These are phyloP conservation scores for Halcyon chelicuti DNA, from an alignment of 2,797 vertebrate species.

Conservation along the genomic window DNA sequence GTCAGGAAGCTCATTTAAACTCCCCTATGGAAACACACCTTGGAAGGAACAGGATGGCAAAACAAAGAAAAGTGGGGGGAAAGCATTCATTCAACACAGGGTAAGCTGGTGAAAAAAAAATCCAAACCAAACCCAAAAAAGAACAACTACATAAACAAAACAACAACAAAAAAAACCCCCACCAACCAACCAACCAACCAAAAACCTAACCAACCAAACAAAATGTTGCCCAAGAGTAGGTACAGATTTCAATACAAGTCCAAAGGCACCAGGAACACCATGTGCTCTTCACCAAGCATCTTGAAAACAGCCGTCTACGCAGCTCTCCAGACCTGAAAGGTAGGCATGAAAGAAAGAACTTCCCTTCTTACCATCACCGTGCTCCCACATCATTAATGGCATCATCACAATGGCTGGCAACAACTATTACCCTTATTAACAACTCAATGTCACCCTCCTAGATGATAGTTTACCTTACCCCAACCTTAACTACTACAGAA, in stretches of 20 bases:
- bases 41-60: background rate
- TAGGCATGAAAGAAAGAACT: background rate
- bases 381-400: background rate
- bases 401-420: background rate
- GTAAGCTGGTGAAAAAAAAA: background rate
- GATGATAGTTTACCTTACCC: background rate
- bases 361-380: background rate
- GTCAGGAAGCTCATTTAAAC: slow-evolving; percentile 7
- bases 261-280: background rate
- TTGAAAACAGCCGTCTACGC: background rate
- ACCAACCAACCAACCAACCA: background rate
- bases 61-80: background rate
- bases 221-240: background rate
- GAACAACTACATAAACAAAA: too few species aligned
- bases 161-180: too few species aligned
- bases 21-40: background rate
- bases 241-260: background rate
- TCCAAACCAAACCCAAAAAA: too few species aligned
- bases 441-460: background rate
- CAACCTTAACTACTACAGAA: background rate
- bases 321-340: background rate
- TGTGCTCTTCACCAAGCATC: background rate
- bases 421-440: background rate
- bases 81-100: background rate
- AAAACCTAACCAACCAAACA: too few species aligned